Evolutionary conservation across 2,888 invertebrate genomes (phyloP), one percentile per base, ranked within the genome.

Genomic region (Stenchaetothrips biformis): DNA sequence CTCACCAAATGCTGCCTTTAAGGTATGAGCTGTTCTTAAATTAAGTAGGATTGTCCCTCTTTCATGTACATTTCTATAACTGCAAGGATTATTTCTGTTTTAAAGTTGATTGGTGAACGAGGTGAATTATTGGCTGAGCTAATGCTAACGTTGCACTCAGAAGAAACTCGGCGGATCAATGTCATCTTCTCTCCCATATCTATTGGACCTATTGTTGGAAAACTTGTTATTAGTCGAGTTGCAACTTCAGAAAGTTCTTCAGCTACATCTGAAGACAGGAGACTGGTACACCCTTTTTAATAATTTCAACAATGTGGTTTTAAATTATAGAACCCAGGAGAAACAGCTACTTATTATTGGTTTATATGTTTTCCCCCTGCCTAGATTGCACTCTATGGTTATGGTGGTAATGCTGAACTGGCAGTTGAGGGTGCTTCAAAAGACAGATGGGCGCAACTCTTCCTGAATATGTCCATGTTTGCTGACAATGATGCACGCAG

Each of bases 171-270:
- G 8, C 67, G 67, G 7, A 74, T 74, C 25, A 21, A 74, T 21
- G 67, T 74, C 0, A 11, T 74, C 1, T 74, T 74, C 25, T 74
- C 67, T 21, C 67, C 67, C 67, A 21, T 74, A 74, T 25, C 67
- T 7, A 21, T 25, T 74, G 67, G 67, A 25, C 7, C 67, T 21
- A 25, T 74, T 7, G 67, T 74, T 74, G 67, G 67, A 11, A 74
- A 74, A 21, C 67, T 74, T 9, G 67, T 74, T 1, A 74, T 74
- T 25, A 25, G 67, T 21, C 67, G 67, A 4, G 67, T 74, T 74
- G 67, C 67, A 21, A 74, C 67, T 74, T 74, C 67, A 21, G 67
- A 74, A 21, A 74, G 67, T 74, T 74, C 67, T 21, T 21, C 67
- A 11, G 67, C 25, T 0, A 11, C 67, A 3, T 74, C 67, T 25